These are phyloP conservation scores for Apus apus DNA, from an alignment of 2,113 vertebrate genomes.

Conservation along the genomic window DNA sequence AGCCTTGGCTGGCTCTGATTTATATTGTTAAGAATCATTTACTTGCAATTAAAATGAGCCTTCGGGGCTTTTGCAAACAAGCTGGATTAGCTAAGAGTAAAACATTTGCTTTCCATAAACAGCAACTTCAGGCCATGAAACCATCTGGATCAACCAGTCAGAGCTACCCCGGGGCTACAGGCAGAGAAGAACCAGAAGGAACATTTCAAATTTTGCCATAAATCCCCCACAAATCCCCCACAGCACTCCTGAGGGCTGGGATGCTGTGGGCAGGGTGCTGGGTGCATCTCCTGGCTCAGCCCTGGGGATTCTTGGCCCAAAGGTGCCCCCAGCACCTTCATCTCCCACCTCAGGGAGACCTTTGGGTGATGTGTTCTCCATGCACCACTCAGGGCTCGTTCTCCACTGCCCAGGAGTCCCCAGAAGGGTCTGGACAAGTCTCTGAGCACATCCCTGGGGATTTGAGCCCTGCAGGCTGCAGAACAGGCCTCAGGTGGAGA, in stretches of 20 bases:
- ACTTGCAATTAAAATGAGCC: conserved; percentile 73
- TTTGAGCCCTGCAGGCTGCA: background rate
- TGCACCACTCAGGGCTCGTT: rapidly evolving
- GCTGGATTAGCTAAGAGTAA: conserved; percentile 62
- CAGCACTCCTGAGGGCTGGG: rapidly evolving
- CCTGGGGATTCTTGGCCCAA: background rate
- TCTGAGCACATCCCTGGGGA: background rate
- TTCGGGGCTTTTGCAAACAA: conserved; percentile 69
- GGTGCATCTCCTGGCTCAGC: rapidly evolving
- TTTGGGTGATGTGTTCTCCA: background rate
- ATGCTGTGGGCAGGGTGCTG: background rate
- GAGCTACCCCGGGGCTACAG: background rate
- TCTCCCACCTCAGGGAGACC: background rate
- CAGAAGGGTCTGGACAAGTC: rapidly evolving
- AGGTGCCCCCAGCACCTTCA: background rate
- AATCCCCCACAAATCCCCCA: background rate
- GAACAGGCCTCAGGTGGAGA: background rate
- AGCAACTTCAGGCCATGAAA: conserved; percentile 44
- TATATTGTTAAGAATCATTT: conserved; percentile 75
- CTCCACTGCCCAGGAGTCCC: background rate
- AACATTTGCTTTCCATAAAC: conserved; percentile 68
- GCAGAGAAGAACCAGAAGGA: background rate
- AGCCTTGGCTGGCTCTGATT: conserved; percentile 60
- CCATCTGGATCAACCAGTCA: background rate
- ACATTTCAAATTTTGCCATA: background rate